Evolutionary conservation across 2,797 vertebrate species (phyloP), one percentile per base, ranked within the genome.

Genomic region (Lagocephalus sceleratus): DNA sequence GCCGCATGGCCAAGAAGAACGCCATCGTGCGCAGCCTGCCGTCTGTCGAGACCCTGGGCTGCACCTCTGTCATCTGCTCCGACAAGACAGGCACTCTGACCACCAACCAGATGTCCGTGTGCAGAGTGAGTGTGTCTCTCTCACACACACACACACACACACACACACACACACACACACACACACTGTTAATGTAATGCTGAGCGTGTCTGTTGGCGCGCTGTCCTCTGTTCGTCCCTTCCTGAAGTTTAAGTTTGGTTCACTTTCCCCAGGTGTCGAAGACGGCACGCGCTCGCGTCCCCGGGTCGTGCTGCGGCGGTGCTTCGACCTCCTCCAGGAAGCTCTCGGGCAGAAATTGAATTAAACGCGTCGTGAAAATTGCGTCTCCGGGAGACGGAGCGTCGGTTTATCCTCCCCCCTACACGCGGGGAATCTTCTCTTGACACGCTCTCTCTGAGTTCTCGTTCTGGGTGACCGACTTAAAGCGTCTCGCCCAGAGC

Each of bases 101-200:
- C 47, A 99, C 96, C 0, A 99, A 99, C 78, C 96, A 99, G 93
- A 99, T 99, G 96, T 98, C 95, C 0, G 96, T 98, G 59, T 96
- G 93, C 91, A 93, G 95, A 91, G 97, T 99, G 86, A 73, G 94
- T 73, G 21, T 6, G 51, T 4, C 48, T 44, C 23, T 52, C 57
- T 47, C 47, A 48, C 42, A 60, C 54, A 26, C 20, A 54, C 44
- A 47, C 32, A 20, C 20, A 22, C 38, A 48, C 26, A 49, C 42
- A 59, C 51, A 3, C 38, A 47, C 40, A 48, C 55, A 47, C 54
- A 26, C 43, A 45, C 20, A 22, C 20, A 46, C 44, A 46, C 20
- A 17, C 19, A 47, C 26, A 12, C 17, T 47, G 23, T 46, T 66
- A 54, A 44, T 74, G 50, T 51, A 56, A 29, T 54, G 42, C 63